Evolutionary conservation across 2,888 invertebrate species (phyloP).

Genomic region (Eilema caniola): DNA sequence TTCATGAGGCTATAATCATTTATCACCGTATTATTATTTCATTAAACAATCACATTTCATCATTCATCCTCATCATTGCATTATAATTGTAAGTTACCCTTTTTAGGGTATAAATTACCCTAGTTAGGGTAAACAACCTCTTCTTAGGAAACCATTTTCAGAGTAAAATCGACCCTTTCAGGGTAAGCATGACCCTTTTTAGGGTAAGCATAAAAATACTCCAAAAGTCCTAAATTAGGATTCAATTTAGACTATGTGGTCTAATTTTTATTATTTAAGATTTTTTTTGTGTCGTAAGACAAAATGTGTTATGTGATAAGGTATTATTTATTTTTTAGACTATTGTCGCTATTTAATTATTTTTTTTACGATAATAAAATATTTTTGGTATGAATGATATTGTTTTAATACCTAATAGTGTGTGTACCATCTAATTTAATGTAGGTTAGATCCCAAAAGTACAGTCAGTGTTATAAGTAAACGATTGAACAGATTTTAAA

Average conservation of each 20-base stretch:
- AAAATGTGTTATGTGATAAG: slow-evolving; percentile 30
- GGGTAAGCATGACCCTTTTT: slow-evolving; percentile 20
- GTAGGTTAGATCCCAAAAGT: too few relatives aligned
- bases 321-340: slow-evolving; percentile 52
- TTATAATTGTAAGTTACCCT: background rate
- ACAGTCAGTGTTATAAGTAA: too few relatives aligned
- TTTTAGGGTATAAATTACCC: background rate
- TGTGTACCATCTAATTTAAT: too few relatives aligned
- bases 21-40: background rate
- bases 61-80: background rate
- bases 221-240: slow-evolving; percentile 76
- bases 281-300: slow-evolving; percentile 6
- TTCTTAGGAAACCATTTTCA: background rate
- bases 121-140: background rate
- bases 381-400: slow-evolving; percentile 29
- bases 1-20: too few relatives aligned
- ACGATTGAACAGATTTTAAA: too few relatives aligned
- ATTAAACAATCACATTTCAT: background rate
- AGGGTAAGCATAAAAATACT: slow-evolving; percentile 20
- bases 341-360: slow-evolving; percentile 45
- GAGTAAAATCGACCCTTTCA: slow-evolving; percentile 19
- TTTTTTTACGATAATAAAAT: slow-evolving; percentile 53
- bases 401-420: slow-evolving; percentile 10
- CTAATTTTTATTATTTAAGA: slow-evolving; percentile 47
- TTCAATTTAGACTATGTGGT: slow-evolving; percentile 66